These are phyloP conservation scores for Catajapyx aquilonaris DNA, from an alignment of 1,140 invertebrate genomes.

Conservation along the genomic window DNA sequence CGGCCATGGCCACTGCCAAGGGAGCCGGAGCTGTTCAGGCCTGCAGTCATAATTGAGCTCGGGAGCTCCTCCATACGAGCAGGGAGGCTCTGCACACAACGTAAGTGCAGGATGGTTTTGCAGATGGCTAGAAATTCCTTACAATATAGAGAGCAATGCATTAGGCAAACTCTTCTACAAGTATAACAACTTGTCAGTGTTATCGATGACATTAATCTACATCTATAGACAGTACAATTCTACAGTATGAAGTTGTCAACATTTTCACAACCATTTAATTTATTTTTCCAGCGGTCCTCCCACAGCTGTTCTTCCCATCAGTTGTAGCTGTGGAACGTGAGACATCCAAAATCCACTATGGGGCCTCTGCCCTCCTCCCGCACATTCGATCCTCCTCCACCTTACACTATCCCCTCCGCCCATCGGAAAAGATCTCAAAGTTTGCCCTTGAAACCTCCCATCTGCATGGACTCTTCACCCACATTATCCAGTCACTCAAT, in stretches of 20 bases:
- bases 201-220: no score
- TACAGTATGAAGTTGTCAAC: no score
- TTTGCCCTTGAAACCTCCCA: no score
- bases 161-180: no score
- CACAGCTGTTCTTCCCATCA: conserved; percentile 34
- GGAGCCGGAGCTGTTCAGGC: conserved; percentile 17
- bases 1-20: conserved; percentile 22
- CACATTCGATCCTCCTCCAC: conserved; percentile 20
- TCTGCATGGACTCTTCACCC: conserved; percentile 22
- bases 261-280: no score
- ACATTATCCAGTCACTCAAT: conserved; percentile 25
- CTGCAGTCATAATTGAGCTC: conserved; percentile 30
- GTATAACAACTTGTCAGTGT: background rate
- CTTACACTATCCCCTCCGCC: conserved; percentile 23
- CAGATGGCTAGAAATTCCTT: no score
- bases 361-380: conserved; percentile 28
- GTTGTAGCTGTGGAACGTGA: conserved; percentile 26
- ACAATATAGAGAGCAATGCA: no score
- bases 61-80: conserved; percentile 34
- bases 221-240: no score
- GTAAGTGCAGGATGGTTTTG: no score
- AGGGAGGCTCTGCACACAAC: conserved; percentile 29
- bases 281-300: conserved; percentile 26
- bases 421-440: conserved; percentile 30
- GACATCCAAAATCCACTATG: conserved; percentile 21